Conservation (phyloP, 2,797 vertebrate genomes). For the Periophthalmus magnuspinnatus region DNA sequence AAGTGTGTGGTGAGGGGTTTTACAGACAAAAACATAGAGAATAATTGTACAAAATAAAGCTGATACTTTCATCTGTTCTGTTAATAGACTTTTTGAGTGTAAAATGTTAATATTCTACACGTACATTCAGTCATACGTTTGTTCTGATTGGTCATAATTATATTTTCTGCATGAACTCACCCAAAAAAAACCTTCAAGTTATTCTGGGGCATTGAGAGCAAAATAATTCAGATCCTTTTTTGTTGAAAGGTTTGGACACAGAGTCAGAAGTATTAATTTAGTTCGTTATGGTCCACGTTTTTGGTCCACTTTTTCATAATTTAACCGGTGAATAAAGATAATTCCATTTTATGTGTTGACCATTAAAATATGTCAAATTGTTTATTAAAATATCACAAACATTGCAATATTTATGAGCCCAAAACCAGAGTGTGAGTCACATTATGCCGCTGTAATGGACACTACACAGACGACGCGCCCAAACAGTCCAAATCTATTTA, state of each 20-base stretch:
- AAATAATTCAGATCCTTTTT: not conserved
- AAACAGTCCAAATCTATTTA: conserved; percentile 89
- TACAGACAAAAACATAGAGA: too few relatives aligned
- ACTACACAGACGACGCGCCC: conserved; percentile 22
- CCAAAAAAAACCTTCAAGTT: not conserved
- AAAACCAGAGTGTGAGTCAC: not conserved
- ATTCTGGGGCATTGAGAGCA: not conserved
- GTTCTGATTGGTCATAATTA: not conserved
- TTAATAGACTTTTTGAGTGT: too few relatives aligned
- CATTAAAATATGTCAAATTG: not conserved
- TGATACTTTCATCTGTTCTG: too few relatives aligned
- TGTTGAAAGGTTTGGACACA: not conserved
- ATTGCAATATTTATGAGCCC: not conserved
- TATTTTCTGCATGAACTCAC: not conserved
- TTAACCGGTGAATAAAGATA: not conserved
- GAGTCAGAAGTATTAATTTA: not conserved
- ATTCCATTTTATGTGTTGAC: not conserved
- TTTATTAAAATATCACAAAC: conserved; percentile 1
- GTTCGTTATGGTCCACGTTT: not conserved
- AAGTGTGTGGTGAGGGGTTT: too few relatives aligned
- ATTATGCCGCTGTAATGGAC: not conserved
- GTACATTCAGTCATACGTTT: not conserved
- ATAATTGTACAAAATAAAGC: too few relatives aligned
- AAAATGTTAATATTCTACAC: too few relatives aligned
- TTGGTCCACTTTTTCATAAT: not conserved